phyloP scores from a whole-genome alignment of 2,113 vertebrate species.

The Atrichornis clamosus region DNA sequence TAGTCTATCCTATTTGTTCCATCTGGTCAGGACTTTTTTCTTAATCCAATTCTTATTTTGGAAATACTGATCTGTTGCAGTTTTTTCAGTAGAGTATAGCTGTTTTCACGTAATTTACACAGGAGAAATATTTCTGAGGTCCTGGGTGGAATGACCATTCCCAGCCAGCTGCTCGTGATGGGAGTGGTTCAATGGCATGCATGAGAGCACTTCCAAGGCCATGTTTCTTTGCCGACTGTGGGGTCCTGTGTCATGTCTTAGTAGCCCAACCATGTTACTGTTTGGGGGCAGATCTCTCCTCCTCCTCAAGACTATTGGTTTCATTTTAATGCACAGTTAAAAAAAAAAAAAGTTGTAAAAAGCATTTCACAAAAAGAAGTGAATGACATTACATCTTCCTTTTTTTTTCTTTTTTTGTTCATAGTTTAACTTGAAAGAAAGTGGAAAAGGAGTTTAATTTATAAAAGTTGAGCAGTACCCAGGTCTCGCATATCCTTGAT shows the following conservation, averaged over 20 bases:
- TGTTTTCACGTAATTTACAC: not conserved
- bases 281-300: not conserved
- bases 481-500: not conserved
- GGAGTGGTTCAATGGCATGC: not conserved
- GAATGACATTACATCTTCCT: rapidly evolving
- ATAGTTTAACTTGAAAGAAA: not conserved
- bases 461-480: not conserved
- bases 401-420: not conserved
- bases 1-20: not conserved
- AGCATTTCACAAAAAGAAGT: not conserved
- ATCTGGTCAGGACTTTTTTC: not conserved
- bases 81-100: not conserved
- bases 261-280: not conserved
- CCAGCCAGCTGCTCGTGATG: not conserved
- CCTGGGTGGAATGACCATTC: not conserved
- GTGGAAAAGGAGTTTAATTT: not conserved
- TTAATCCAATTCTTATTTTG: not conserved
- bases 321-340: not conserved
- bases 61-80: not conserved
- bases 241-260: not conserved
- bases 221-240: rapidly evolving
- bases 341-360: not conserved
- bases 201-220: not conserved
- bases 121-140: conserved; percentile 14
- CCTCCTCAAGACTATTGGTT: not conserved